Conservation (phyloP, 2,797 vertebrate species). For the Acanthornis magna region DNA sequence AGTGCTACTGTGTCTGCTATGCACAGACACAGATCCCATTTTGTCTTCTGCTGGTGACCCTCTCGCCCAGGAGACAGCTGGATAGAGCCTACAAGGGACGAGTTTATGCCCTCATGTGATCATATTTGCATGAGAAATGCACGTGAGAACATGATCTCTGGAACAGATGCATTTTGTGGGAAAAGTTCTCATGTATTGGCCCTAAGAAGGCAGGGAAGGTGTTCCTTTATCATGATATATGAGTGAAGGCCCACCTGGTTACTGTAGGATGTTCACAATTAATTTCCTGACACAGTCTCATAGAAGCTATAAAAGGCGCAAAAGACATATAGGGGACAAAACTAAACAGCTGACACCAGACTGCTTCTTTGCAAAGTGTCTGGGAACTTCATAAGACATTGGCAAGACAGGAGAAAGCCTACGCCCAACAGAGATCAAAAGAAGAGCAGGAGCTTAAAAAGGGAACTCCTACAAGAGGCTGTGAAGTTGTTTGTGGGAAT, state of each 20-base stretch:
- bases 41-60: not conserved
- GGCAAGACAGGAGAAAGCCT: not conserved
- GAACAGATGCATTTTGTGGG: not conserved
- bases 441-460: not conserved
- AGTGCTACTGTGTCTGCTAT: not conserved
- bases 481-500: slow-evolving; percentile 26
- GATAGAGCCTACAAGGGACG: not conserved
- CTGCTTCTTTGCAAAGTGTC: not conserved
- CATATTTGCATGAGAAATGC: not conserved
- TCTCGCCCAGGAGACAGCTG: not conserved
- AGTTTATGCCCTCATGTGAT: not conserved
- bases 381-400: not conserved
- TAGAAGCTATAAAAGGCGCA: not conserved
- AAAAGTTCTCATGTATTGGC: not conserved
- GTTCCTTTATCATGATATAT: not conserved
- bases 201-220: not conserved
- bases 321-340: not conserved
- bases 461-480: not conserved
- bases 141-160: not conserved
- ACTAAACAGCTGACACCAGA: not conserved
- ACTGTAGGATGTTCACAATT: not conserved
- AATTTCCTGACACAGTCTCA: not conserved
- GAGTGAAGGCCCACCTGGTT: not conserved
- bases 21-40: not conserved
- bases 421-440: not conserved